Base-by-base conservation (phyloP, 2,888 invertebrate species). In the Opisthograptis luteolata region DNA sequence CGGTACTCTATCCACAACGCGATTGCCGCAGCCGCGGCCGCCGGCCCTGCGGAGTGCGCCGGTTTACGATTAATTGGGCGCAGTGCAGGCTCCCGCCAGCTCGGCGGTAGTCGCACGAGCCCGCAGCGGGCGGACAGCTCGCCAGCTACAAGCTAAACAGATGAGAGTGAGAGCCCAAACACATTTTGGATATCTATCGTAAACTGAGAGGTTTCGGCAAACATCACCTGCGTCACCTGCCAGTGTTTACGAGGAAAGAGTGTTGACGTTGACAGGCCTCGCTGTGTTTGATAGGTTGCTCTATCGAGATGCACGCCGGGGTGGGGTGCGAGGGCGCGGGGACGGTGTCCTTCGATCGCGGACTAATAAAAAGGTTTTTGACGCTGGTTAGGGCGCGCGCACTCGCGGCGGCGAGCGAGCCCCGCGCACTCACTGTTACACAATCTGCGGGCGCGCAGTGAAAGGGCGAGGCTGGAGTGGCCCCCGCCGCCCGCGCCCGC, bases 351-450 rank as follows among this genome's bases (percentile, higher is more conserved):
- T 81, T 74, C 75, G 72, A 58, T 64, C 59, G 68, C 52, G 64
- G 54, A 62, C 66, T 69, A 75, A 78, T 82, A 78, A 79, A 76
- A 81, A 79, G 77, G 79, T 76, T 78, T 78, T 77, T 72, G 78
- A 78, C 74, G 76, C 65, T 61, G 58, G 64, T 42, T 46, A 47
- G 43, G 44, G 41, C 17, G 40, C 37, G 13, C 31, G 40, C 51
- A 62, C 56, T 9, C 27, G 12, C 3, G 50, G 43, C 19, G 27
- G 14, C 31, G 39, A 13, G 28, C 35, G 8, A 58, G 54, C 60
- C 57, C 41, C 70, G 64, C 59, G 35, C 12, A 3, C 22, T 7
- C 0, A 46, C 32, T 41, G 28, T 32, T 47, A 24, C 22, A 13
- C 30, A 15, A 41, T 28, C 47, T 47, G 35, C 39, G 39, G 28